phyloP scores from a whole-genome alignment of 2,888 invertebrate genomes.

The Parnassius mnemosyne region DNA sequence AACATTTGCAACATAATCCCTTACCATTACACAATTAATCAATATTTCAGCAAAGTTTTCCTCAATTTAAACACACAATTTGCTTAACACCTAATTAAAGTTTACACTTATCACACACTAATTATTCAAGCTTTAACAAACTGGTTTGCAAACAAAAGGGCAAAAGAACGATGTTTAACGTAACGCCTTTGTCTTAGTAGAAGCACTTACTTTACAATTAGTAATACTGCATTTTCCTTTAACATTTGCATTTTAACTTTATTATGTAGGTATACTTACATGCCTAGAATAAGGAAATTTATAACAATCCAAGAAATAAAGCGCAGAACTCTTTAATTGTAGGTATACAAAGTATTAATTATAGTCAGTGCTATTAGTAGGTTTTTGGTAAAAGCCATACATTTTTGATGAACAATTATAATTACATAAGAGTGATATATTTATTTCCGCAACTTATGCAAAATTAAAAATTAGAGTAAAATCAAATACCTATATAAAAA shows the following conservation, averaged over 20 bases:
- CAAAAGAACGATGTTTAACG: slow-evolving; percentile 18
- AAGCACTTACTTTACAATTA: slow-evolving; percentile 3
- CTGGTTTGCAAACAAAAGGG: slow-evolving; percentile 16
- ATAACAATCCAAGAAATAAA: no score
- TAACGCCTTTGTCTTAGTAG: slow-evolving; percentile 11
- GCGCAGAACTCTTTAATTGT: no score
- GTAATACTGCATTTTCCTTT: not conserved
- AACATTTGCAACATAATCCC: not conserved
- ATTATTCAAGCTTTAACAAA: slow-evolving; percentile 12
- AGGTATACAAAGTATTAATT: no score
- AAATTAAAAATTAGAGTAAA: no score
- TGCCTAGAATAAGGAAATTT: no score
- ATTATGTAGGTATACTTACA: not conserved
- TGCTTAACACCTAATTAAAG: slow-evolving; percentile 14
- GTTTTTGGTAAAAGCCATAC: no score
- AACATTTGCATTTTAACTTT: not conserved
- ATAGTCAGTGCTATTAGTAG: no score
- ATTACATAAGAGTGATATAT: no score
- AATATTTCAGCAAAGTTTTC: slow-evolving; percentile 1
- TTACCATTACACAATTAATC: not conserved
- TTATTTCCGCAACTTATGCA: no score
- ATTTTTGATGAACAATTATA: no score
- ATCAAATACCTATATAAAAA: no score
- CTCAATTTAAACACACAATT: slow-evolving; percentile 11
- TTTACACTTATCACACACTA: slow-evolving; percentile 3